phyloP scores from a whole-genome alignment of 2,113 vertebrate genomes.

The Sebastes schlegelii region DNA sequence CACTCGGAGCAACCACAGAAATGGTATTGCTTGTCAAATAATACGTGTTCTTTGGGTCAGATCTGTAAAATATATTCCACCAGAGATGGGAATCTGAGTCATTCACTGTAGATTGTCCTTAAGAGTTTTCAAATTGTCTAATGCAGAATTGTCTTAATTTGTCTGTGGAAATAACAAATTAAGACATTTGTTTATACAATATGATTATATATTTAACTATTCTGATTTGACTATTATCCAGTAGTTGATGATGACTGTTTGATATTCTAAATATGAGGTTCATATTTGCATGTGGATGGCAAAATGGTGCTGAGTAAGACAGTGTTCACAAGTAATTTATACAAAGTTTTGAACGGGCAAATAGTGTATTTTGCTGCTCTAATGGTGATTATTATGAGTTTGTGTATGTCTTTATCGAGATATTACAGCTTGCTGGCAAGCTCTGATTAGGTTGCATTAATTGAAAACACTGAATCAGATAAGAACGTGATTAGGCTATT shows the following conservation, averaged over 20 bases:
- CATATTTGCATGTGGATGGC: conserved; percentile 6
- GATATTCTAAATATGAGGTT: conserved; percentile 14
- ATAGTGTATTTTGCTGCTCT: conserved; percentile 26
- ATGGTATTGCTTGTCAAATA: background rate
- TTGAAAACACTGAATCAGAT: conserved; percentile 27
- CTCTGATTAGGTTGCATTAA: conserved; percentile 42
- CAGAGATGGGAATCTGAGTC: background rate
- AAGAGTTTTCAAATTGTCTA: background rate
- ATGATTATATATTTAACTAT: background rate
- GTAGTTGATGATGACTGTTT: background rate
- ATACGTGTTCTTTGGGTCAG: background rate
- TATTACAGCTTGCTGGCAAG: conserved; percentile 72
- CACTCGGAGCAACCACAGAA: background rate
- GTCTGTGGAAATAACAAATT: background rate
- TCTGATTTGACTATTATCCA: background rate
- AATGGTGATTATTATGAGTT: background rate
- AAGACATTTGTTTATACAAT: conserved; percentile 18
- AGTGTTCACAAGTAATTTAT: background rate
- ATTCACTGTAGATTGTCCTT: background rate
- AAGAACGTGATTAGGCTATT: background rate
- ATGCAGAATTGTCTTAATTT: background rate
- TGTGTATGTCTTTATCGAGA: conserved; percentile 1
- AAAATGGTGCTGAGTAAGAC: conserved; percentile 30
- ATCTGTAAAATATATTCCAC: background rate
- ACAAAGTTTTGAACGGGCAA: background rate